Evolutionary conservation across 2,113 vertebrate species (phyloP), one percentile per base, ranked within the genome.

Genomic region (Halcyon senegalensis): DNA sequence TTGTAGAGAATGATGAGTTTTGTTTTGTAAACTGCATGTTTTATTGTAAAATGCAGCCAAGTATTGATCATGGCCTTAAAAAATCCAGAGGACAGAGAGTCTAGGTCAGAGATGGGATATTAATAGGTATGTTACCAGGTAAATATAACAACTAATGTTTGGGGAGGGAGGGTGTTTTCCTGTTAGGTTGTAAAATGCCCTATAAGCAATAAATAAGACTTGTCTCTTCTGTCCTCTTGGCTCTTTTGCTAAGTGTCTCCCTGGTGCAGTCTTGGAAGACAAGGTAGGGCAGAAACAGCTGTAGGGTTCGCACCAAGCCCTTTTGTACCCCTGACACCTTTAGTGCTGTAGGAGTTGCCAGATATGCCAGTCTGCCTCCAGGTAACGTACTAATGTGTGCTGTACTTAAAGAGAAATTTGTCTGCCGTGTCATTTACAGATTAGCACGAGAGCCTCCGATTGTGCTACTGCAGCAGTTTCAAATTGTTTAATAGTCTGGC

Each of bases 1-100:
- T 28, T 66, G 19, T 48, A 72, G 59, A 68, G 59, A 60, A 90
- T 21, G 51, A 33, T 16, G 66, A 66, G 21, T 66, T 30, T 75
- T 76, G 13, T 58, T 79, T 82, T 73, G 44, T 48, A 35, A 89
- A 63, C 69, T 79, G 19, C 48, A 31, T 83, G 63, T 56, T 78
- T 48, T 83, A 74, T 76, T 92, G 84, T 84, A 89, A 87, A 93
- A 86, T 59, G 30, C 69, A 89, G 44, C 35, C 70, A 83, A 82
- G 15, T 94, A 79, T 89, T 88, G 70, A 89, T 70, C 87, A 46
- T 46, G n/a, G 31, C 30, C 46, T 86, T 74, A 30, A 80, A 90
- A 96, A 94, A 35, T 60, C 13, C 11, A 21, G 60, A 70, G 72
- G 27, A 43, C 41, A 60, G 44, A 75, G 35, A 87, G 31, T 19